Percentiles rank a stretch among this genome's conserved stretches.
Conservation (phyloP, 2,113 vertebrate genomes). For the Chloroceryle aenea region DNA sequence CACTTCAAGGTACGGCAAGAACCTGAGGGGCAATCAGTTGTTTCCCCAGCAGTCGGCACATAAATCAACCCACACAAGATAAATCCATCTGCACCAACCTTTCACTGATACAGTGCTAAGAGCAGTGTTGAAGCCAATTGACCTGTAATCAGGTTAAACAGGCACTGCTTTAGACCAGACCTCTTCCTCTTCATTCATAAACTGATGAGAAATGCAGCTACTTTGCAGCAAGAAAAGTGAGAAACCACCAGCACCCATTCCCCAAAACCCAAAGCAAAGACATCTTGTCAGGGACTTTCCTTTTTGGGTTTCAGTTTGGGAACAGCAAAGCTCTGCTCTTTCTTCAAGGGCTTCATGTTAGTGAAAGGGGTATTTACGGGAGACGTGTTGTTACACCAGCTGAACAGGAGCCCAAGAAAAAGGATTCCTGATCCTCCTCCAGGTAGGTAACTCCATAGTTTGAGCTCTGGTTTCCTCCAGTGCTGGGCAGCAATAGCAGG, state of each 20-base stretch:
- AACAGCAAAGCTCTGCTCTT: neutral
- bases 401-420: neutral
- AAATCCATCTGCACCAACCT: neutral
- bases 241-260: neutral
- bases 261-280: neutral
- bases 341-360: neutral
- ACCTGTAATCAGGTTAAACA: neutral
- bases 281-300: neutral
- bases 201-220: neutral
- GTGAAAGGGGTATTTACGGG: neutral
- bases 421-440: neutral
- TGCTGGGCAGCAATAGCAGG: neutral
- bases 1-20: neutral
- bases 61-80: neutral
- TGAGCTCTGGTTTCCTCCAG: neutral
- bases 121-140: neutral
- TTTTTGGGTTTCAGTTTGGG: fast-evolving
- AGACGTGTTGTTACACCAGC: neutral
- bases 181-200: fast-evolving
- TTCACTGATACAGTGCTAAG: neutral
- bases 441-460: neutral
- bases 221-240: neutral
- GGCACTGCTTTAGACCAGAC: neutral
- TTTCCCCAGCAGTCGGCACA: neutral
- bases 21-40: fast-evolving